Conservation (phyloP, 2,113 vertebrate species). For the Mormoops blainvillei region DNA sequence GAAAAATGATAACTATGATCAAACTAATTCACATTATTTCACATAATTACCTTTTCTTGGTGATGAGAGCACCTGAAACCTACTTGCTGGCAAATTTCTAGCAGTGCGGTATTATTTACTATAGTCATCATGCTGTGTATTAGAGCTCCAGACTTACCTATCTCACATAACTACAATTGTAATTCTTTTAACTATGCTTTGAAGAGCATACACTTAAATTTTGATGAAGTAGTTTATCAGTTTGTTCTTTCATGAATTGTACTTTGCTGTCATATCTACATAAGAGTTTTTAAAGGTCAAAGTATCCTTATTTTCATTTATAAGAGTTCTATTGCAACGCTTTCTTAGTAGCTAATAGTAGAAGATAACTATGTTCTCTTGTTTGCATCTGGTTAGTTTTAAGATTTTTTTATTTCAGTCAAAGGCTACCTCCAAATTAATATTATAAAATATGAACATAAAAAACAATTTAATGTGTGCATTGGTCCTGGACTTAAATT, state of each 20-base stretch:
- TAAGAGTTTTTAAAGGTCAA: slow-evolving; percentile 13
- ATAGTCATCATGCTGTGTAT: background rate
- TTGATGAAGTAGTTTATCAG: background rate
- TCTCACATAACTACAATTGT: background rate
- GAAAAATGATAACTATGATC: background rate
- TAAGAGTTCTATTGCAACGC: background rate
- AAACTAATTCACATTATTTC: background rate
- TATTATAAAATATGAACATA: background rate
- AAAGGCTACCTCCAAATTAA: background rate
- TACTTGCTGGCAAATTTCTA: background rate
- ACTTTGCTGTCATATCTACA: background rate
- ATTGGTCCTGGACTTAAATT: background rate
- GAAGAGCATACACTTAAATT: slow-evolving; percentile 11
- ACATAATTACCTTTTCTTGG: background rate
- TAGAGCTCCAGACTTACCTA: background rate
- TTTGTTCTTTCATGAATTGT: background rate
- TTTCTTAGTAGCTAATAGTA: background rate
- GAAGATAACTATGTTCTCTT: background rate
- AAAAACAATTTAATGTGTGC: background rate
- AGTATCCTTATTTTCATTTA: background rate
- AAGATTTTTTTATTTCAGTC: slow-evolving; percentile 32
- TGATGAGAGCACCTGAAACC: background rate
- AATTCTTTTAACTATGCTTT: background rate
- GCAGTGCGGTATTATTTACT: background rate
- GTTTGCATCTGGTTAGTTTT: background rate